Evolutionary conservation across 1,140 invertebrate species (phyloP), one percentile per base, ranked within the genome.

Genomic region (Tribolium madens): DNA sequence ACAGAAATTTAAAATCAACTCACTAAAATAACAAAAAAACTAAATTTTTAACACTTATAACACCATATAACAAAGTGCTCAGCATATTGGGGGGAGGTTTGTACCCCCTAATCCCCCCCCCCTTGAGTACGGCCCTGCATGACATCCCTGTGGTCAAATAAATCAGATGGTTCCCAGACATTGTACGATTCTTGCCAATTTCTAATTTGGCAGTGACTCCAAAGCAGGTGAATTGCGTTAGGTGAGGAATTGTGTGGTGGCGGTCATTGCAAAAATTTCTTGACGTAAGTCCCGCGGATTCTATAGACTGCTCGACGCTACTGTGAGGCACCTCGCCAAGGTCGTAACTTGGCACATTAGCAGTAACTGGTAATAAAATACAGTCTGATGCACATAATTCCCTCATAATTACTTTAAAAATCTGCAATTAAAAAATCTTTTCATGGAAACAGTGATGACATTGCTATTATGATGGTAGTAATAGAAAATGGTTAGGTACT

Each of bases 271-370:
- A 64, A 64, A 64, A 64, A 31, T 64, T 33, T 64, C 57, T n/a
- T 64, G 57, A 64, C 57, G 57, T 64, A 64, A n/a, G 31, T 33
- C 21, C 53, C 17, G 18, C 57, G 57, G 10, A 26, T 14, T 31
- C 57, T n/a, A 33, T 26, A 64, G 57, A 64, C 57, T 64, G 57
- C 57, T 64, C 57, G 57, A 64, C 57, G 57, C 57, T 64, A n/a
- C 9, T 33, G 21, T 33, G 57, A 64, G 57, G 57, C 57, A 64
- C n/a, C 10, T 33, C 21, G 57, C 57, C 57, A 64, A 64, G 57
- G 57, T 33, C 57, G 18, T 26, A 26, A 9, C 9, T 60, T 60
- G 31, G 9, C 57, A 26, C 26, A 64, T 64, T 33, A 64, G 57
- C 26, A 33, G 21, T 13, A 57, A 33, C 26, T 12, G 31, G 57